Base-by-base conservation (phyloP, 1,140 invertebrate genomes). In the Amyelois transitella region DNA sequence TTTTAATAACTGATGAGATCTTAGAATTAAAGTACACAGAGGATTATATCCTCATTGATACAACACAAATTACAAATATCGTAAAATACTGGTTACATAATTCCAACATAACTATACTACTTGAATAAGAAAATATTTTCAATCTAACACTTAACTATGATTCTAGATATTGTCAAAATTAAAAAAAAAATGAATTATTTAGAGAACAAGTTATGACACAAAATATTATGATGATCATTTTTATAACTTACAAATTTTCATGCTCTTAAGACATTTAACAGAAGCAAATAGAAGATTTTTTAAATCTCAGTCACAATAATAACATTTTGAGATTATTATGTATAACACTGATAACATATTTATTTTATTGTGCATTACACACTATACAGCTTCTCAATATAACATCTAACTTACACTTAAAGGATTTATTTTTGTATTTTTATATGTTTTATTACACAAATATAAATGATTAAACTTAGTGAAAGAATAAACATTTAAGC, bases 361-460 rank as follows among this genome's bases (percentile, higher is more conserved):
- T 28, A 19, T 19, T 21, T 45, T 19, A 28, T 28, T 54, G 44
- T 47, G 22, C 52, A 54, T 28, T 68, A 71, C 65, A 71, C 63
- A 74, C 69, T 76, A 62, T 76, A 76, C 73, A 76, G 64, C 68
- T 60, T 63, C 53, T 62, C 18, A 38, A 17, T 19, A 48, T 43
- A 25, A 43, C 18, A 25, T 43, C 55, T 51, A 67, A 49, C 58
- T 62, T 56, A 52, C 62, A 65, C 59, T 50, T 71, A 59, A 59
- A 56, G 48, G 47, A 56, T 60, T 32, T 62, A 62, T 60, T 61
- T 65, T 65, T 61, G 53, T 57, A 18, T 58, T 64, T 66, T 64
- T 66, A 58, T 55, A 54, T 61, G 32, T 57, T 68, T 68, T 58
- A 58, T 62, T 44, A 65, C 58, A 62, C 48, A 58, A 61, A 63